Percentiles rank a stretch among this genome's conserved stretches.
Conservation (phyloP, 2,888 invertebrate species). For the Taenaris catops region DNA sequence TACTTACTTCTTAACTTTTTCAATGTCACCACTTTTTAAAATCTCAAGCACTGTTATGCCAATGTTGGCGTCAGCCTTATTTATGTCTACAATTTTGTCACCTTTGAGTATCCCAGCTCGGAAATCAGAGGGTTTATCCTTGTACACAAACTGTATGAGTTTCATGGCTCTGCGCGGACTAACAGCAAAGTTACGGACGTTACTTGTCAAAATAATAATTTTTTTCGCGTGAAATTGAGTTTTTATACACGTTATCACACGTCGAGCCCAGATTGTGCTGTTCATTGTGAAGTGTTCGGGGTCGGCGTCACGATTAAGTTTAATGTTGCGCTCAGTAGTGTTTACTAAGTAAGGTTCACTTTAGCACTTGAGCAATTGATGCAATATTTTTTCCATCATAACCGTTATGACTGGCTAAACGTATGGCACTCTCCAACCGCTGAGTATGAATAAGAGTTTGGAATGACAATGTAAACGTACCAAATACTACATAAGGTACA, state of each 20-base stretch:
- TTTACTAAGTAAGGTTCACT: no score
- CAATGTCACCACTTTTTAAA: slow-evolving; percentile 49
- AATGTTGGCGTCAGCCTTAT: slow-evolving; percentile 72
- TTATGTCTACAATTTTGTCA: slow-evolving; percentile 83
- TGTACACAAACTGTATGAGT: slow-evolving; percentile 83
- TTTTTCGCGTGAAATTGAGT: slow-evolving; percentile 26
- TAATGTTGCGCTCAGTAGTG: no score
- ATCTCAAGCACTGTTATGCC: slow-evolving; percentile 64
- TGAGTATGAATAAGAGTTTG: no score
- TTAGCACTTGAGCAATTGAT: no score
- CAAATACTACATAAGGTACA: no score
- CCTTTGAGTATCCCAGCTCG: slow-evolving; percentile 85
- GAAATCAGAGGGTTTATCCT: slow-evolving; percentile 75
- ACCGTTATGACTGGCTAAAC: no score
- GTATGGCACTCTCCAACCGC: no score
- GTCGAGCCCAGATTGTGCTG: slow-evolving; percentile 15
- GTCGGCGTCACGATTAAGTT: no score
- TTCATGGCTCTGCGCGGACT: slow-evolving; percentile 76
- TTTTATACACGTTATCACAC: slow-evolving; percentile 39
- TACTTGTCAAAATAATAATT: slow-evolving; percentile 11
- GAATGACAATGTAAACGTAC: no score
- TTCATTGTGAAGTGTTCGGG: slow-evolving; percentile 20
- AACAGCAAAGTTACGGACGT: slow-evolving; percentile 37
- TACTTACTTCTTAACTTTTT: slow-evolving; percentile 53
- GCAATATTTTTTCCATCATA: no score